These are phyloP conservation scores for Eilema griseolum DNA, from an alignment of 2,888 invertebrate species.

Conservation along the genomic window DNA sequence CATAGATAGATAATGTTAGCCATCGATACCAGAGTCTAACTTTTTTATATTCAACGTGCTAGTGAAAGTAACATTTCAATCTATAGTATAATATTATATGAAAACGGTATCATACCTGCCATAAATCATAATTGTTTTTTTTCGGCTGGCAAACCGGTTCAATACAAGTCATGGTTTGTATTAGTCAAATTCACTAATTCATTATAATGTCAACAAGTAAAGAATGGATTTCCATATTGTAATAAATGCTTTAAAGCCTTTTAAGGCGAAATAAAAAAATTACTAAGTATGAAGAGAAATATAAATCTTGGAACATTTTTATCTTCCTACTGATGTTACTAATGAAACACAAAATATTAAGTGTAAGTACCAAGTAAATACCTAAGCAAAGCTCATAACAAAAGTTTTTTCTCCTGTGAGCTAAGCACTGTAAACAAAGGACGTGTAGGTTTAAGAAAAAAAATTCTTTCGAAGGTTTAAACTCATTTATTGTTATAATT, in stretches of 20 bases:
- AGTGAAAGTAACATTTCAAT: conserved; percentile 48
- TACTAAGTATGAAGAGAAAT: not conserved
- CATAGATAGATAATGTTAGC: not conserved
- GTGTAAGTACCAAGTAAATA: too few species aligned
- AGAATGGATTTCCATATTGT: not conserved
- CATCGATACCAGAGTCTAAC: not conserved
- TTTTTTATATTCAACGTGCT: conserved; percentile 12
- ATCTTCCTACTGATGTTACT: not conserved
- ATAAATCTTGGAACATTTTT: not conserved
- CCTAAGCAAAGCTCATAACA: too few species aligned
- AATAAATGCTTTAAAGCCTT: not conserved
- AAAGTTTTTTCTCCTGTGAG: too few species aligned
- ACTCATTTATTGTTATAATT: not conserved
- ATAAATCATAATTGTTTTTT: conserved; percentile 41
- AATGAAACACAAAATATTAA: too few species aligned
- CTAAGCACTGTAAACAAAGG: too few species aligned
- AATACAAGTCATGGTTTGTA: not conserved
- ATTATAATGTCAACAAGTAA: not conserved
- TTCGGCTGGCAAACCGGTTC: conserved; percentile 36
- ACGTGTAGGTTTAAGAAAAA: too few species aligned
- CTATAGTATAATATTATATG: conserved; percentile 29
- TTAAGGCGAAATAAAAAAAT: not conserved
- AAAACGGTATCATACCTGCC: conserved; percentile 29
- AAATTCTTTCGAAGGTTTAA: too few species aligned
- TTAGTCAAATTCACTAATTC: not conserved